Evolutionary conservation across 2,113 vertebrate genomes (phyloP).

Genomic region (Entelurus aequoreus): DNA sequence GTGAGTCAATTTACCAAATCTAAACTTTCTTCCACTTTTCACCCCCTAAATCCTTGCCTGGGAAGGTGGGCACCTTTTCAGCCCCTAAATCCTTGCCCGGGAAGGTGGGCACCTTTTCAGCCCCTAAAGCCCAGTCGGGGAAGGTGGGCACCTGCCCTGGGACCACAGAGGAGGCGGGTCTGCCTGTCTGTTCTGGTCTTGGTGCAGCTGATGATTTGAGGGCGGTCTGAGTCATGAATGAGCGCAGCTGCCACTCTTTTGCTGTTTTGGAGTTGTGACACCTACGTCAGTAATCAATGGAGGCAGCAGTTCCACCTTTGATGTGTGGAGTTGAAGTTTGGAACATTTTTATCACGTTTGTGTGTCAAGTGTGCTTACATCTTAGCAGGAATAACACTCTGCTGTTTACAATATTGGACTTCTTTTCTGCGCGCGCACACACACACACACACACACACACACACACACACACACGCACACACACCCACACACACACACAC

Average conservation of each 20-base stretch:
- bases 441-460: no score
- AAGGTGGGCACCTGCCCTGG: slow-evolving; percentile 41
- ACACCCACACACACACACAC: no score
- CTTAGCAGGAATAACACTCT: slow-evolving; percentile 38
- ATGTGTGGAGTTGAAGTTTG: slow-evolving; percentile 41
- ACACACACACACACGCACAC: no score
- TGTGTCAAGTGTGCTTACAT: slow-evolving; percentile 55
- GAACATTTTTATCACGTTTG: slow-evolving; percentile 33
- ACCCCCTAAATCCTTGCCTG: no score
- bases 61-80: slow-evolving; percentile 11
- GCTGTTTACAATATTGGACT: slow-evolving; percentile 50
- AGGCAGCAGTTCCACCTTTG: slow-evolving; percentile 52
- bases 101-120: slow-evolving; percentile 13
- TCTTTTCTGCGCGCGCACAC: neutral
- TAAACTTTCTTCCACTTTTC: no score
- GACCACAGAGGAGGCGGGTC: slow-evolving; percentile 63
- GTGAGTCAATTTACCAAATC: no score
- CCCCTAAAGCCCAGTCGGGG: slow-evolving; percentile 29
- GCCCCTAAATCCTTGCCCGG: slow-evolving; percentile 6
- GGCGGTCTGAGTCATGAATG: slow-evolving; percentile 35
- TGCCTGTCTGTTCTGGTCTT: slow-evolving; percentile 61
- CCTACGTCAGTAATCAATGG: slow-evolving; percentile 68
- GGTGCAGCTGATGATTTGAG: slow-evolving; percentile 56
- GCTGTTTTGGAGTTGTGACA: slow-evolving; percentile 70
- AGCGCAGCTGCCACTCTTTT: slow-evolving; percentile 56